Percentiles rank a stretch among this genome's conserved stretches.
Evolutionary conservation across 2,797 vertebrate species (phyloP).

Genomic region (Cirrhinus mrigala): DNA sequence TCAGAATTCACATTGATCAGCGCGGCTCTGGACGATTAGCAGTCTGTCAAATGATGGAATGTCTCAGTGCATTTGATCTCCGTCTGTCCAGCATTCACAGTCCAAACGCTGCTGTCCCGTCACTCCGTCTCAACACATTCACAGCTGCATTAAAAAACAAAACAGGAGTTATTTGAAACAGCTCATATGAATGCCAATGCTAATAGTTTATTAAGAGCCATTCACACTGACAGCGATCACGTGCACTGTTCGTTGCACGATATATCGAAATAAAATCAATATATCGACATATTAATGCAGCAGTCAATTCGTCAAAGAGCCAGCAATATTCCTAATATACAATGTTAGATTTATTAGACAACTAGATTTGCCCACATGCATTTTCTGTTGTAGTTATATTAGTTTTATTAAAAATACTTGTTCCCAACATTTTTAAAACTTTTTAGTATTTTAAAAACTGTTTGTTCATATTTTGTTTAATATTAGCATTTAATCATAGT

Average conservation of each 20-base stretch:
- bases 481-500: neutral
- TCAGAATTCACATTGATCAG: neutral
- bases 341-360: neutral
- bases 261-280: neutral
- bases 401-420: neutral
- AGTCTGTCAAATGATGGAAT: conserved; percentile 52
- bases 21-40: neutral
- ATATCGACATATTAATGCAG: neutral
- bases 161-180: neutral
- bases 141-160: conserved; percentile 28
- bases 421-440: too few relatives aligned
- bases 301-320: neutral
- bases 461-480: too few relatives aligned
- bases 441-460: too few relatives aligned
- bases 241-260: neutral
- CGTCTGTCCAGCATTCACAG: neutral
- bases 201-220: neutral
- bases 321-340: neutral
- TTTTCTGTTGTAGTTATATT: neutral
- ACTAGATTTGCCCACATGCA: too few relatives aligned
- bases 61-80: conserved; percentile 38
- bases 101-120: neutral
- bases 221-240: neutral
- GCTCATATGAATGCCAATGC: neutral
- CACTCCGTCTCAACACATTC: neutral